phyloP scores from a whole-genome alignment of 2,888 invertebrate species.

The Brenthis hecate region DNA sequence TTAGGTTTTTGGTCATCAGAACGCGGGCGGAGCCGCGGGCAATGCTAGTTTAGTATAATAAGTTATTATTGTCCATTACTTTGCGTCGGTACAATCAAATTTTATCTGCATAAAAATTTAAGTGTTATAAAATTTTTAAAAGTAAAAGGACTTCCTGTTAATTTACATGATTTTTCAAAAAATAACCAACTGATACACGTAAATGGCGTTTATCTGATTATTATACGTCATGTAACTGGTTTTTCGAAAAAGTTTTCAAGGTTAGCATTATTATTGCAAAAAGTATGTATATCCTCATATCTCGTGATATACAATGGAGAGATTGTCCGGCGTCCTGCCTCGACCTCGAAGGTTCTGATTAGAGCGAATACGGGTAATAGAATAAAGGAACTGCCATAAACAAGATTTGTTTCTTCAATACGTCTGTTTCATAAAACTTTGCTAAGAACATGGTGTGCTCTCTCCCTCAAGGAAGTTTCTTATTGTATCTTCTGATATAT shows the following conservation, averaged over 20 bases:
- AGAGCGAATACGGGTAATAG: slow-evolving; percentile 21
- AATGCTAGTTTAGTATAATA: not conserved
- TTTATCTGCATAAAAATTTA: not conserved
- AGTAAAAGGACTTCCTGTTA: slow-evolving; percentile 12
- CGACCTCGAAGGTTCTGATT: slow-evolving; percentile 32
- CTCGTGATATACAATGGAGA: slow-evolving; percentile 31
- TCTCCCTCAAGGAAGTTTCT: too few species aligned
- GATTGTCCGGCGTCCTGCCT: slow-evolving; percentile 26
- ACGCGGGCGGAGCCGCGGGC: too few species aligned
- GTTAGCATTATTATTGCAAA: slow-evolving; percentile 12
- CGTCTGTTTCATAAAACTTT: not conserved
- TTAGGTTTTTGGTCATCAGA: too few species aligned
- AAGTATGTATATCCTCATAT: slow-evolving; percentile 22
- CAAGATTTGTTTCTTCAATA: slow-evolving; percentile 15
- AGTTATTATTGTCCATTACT: too few species aligned
- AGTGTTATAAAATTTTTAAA: slow-evolving; percentile 8
- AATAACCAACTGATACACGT: not conserved
- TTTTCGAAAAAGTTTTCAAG: slow-evolving; percentile 30
- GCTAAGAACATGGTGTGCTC: too few species aligned
- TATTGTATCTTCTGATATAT: too few species aligned
- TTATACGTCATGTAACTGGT: slow-evolving; percentile 6
- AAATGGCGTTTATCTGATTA: slow-evolving; percentile 15
- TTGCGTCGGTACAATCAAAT: not conserved
- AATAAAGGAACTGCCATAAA: slow-evolving; percentile 6
- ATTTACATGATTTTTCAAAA: slow-evolving; percentile 11